Base-by-base conservation (phyloP, 2,888 invertebrate species). In the Abrostola triplasia region DNA sequence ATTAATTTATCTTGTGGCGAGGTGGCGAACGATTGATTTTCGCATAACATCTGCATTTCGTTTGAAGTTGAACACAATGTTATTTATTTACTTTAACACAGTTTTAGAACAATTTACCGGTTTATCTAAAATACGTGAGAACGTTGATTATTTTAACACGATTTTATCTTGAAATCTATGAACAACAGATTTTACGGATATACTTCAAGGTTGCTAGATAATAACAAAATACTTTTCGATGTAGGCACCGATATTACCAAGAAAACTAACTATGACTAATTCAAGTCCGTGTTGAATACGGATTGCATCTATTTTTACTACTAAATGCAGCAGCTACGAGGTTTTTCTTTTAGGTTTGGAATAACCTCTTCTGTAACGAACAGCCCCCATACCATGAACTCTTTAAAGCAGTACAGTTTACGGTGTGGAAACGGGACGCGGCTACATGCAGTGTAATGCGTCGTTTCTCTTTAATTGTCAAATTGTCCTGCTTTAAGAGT, bases 31-130 rank as follows among this genome's bases (percentile, higher is more conserved):
- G 24, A 24, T n/a, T 11, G 35, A 56, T 38, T 59, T 52, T 57
- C 40, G n/a, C 11, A 35, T 11, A 64, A 54, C 66, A 72, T 72
- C 72, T 76, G 71, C 10, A 24, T 4, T 57, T n/a, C 10, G 53
- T 57, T 37, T 9, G 12, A 12, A 64, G 35, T 5, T 7, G n/a
- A 49, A 37, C 59, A 47, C 37, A 57, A 51, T 44, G n/a, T 62
- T 58, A 40, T 61, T 62, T 58, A 40, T 61, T 64, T 57, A 47
- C 36, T 42, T 50, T 56, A 12, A 42, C 9, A 36, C 7, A 37
- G 49, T 57, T 59, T 44, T 40, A 0, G 11, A 44, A 52, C 51
- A 44, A 37, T 35, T 9, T 5, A 38, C 7, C 5, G 48, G 6
- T 7, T 59, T 1, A 40, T 9, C 8, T 13, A 47, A 47, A 9